These are phyloP conservation scores for Carapus acus DNA, from an alignment of 2,797 vertebrate genomes.

Conservation along the genomic window DNA sequence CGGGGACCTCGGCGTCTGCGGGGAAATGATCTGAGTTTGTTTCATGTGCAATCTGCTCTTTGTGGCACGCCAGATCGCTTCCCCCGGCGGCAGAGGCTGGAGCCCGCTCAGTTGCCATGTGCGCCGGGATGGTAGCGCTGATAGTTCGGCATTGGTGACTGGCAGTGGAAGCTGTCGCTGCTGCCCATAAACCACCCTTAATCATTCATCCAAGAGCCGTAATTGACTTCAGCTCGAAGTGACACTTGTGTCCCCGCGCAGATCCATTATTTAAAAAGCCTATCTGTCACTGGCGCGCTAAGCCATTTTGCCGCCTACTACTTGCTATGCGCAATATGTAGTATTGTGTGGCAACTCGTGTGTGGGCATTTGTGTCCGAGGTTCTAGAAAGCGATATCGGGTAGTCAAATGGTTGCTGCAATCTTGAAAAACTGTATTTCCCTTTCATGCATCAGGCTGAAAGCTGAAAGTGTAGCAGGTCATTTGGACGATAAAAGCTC, in stretches of 20 bases:
- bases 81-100: slow-evolving; percentile 35
- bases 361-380: slow-evolving; percentile 10
- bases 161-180: slow-evolving; percentile 34
- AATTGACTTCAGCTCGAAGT: slow-evolving; percentile 54
- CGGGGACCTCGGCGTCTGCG: slow-evolving; percentile 2
- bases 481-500: slow-evolving; percentile 4
- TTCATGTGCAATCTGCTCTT: slow-evolving; percentile 5
- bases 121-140: slow-evolving; percentile 36
- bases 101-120: slow-evolving; percentile 33
- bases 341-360: slow-evolving; percentile 27
- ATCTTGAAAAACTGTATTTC: neutral
- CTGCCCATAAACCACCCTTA: slow-evolving; percentile 50
- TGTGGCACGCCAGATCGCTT: slow-evolving; percentile 18
- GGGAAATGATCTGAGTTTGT: slow-evolving; percentile 8
- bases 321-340: slow-evolving; percentile 35
- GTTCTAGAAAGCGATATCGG: neutral
- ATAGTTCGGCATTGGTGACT: slow-evolving; percentile 21
- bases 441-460: neutral
- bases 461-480: neutral
- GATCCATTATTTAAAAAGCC: slow-evolving; percentile 55
- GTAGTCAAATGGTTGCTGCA: neutral
- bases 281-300: slow-evolving; percentile 40
- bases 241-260: slow-evolving; percentile 44
- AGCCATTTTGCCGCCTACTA: slow-evolving; percentile 42
- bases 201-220: slow-evolving; percentile 50